Conservation (phyloP, 1,140 invertebrate species). For the Brachionus koreanus region DNA sequence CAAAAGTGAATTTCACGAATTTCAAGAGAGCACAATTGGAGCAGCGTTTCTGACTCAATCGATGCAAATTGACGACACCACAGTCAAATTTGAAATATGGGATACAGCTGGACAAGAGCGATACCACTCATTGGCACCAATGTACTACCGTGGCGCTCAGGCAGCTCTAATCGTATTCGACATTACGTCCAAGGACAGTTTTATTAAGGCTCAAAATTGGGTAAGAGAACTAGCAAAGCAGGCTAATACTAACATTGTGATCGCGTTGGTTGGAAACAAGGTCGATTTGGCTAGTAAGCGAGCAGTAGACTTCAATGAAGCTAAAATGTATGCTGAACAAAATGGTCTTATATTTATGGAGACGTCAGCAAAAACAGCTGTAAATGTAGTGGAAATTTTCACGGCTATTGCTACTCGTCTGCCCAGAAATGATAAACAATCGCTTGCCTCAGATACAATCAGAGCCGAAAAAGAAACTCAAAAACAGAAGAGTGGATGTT, state of each 20-base stretch:
- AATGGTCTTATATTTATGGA: slow-evolving; percentile 46
- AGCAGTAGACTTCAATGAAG: slow-evolving; percentile 44
- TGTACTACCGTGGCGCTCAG: slow-evolving; percentile 87
- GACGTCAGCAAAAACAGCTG: slow-evolving; percentile 46
- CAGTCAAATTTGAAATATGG: slow-evolving; percentile 64
- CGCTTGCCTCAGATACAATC: background rate
- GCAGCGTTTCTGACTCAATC: slow-evolving; percentile 61
- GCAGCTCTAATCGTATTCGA: slow-evolving; percentile 87
- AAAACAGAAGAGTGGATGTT: slow-evolving; percentile 8
- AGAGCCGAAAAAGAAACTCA: background rate
- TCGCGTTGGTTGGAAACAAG: slow-evolving; percentile 78
- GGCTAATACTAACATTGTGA: slow-evolving; percentile 97
- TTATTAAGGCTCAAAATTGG: slow-evolving; percentile 97
- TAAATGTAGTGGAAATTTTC: slow-evolving; percentile 46
- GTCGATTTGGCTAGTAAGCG: slow-evolving; percentile 45
- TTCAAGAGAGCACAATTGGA: slow-evolving; percentile 46
- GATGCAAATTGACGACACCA: slow-evolving; percentile 53
- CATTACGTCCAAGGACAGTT: slow-evolving; percentile 92
- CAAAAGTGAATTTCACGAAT: slow-evolving; percentile 46
- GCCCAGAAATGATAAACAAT: slow-evolving; percentile 13
- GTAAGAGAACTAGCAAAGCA: slow-evolving; percentile 96
- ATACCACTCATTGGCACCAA: slow-evolving; percentile 84
- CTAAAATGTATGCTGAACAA: slow-evolving; percentile 45
- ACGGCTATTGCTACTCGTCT: slow-evolving; percentile 43
- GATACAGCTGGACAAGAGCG: slow-evolving; percentile 87